phyloP scores from a whole-genome alignment of 2,888 invertebrate species.

The Pristionchus fissidentatus region DNA sequence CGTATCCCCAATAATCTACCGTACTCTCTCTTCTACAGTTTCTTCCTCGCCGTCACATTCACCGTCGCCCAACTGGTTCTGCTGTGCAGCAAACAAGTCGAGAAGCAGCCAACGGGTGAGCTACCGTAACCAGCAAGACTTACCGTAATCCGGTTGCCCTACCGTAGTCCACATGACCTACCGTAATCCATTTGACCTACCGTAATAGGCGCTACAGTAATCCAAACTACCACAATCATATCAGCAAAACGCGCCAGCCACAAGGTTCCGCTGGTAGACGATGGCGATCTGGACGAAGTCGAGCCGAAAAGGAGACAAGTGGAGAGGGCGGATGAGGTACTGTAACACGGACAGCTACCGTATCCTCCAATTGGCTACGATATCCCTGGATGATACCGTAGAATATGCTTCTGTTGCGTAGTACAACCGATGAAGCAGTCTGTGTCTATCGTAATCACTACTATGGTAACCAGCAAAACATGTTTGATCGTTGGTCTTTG shows the following conservation, averaged over 20 bases:
- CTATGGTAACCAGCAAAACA: too few species aligned
- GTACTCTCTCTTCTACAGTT: conserved; percentile 1
- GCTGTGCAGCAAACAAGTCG: conserved; percentile 1
- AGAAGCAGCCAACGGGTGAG: conserved; percentile 18
- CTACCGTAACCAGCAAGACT: neutral
- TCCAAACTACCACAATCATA: too few species aligned
- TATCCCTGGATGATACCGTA: too few species aligned
- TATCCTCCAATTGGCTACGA: too few species aligned
- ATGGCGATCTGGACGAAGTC: conserved; percentile 16
- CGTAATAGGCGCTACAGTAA: neutral
- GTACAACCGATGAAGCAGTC: too few species aligned
- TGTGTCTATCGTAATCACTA: too few species aligned
- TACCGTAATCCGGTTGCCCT: neutral
- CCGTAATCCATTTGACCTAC: neutral
- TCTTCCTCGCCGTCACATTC: neutral
- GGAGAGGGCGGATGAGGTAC: neutral
- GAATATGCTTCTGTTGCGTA: too few species aligned
- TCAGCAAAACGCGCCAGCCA: neutral
- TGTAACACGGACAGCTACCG: too few species aligned
- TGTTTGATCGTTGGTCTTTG: too few species aligned
- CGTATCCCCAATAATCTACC: too few species aligned
- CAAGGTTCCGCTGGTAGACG: neutral
- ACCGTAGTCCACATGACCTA: neutral
- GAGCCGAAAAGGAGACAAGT: conserved; percentile 25
- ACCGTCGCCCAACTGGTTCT: neutral